Percentiles rank a stretch among this genome's conserved stretches.
phyloP scores from a whole-genome alignment of 2,797 vertebrate genomes.

The Pitangus sulphuratus region DNA sequence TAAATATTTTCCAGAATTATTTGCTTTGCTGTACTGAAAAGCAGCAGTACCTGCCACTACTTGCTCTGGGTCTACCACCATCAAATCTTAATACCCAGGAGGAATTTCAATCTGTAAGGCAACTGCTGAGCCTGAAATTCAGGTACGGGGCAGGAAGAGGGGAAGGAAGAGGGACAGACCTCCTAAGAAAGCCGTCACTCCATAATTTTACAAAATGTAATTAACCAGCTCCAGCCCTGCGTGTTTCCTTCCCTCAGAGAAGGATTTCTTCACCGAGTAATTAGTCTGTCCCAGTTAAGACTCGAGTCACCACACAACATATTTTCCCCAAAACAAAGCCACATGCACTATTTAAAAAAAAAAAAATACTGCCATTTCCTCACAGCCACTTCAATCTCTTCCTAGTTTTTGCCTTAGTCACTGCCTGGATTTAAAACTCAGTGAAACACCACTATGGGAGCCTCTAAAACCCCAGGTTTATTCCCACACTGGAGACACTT shows the following conservation, averaged over 20 bases:
- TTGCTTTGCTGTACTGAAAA: not conserved
- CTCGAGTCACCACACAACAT: not conserved
- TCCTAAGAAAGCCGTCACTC: not conserved
- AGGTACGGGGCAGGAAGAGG: not conserved
- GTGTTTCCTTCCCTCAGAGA: not conserved
- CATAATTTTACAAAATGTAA: not conserved
- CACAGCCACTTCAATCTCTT: not conserved
- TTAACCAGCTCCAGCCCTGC: not conserved
- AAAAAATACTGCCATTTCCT: not conserved
- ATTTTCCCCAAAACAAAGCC: constrained; percentile 24
- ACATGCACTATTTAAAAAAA: not conserved
- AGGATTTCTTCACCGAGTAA: not conserved
- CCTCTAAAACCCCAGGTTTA: not conserved
- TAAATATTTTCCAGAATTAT: not conserved
- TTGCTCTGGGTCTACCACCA: not conserved
- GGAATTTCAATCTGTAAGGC: not conserved
- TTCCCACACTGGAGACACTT: not conserved
- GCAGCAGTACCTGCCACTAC: constrained; percentile 41
- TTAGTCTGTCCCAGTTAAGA: not conserved
- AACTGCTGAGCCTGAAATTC: constrained; percentile 56
- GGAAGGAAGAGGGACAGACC: not conserved
- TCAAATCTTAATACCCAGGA: not conserved
- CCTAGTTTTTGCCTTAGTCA: not conserved
- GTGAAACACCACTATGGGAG: not conserved
- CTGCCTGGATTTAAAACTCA: not conserved